Evolutionary conservation across 1,140 invertebrate genomes (phyloP).

Genomic region (Trichonephila clavata): DNA sequence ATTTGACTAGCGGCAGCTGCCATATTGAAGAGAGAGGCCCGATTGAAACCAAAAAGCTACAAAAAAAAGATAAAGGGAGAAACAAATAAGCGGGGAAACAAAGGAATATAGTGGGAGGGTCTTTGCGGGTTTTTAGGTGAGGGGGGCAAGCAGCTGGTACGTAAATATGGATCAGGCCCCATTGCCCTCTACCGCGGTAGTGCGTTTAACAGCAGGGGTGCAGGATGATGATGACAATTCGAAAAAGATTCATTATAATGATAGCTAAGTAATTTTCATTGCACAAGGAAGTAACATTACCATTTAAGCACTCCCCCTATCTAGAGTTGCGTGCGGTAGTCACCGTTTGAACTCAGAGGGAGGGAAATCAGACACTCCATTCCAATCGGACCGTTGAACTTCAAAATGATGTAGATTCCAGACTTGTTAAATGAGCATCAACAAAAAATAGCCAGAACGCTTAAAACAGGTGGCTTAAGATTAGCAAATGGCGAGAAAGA

Average conservation of each 20-base stretch:
- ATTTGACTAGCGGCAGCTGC: slow-evolving; percentile 60
- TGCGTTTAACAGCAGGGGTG: slow-evolving; percentile 10
- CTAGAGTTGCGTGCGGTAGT: neutral
- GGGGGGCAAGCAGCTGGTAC: slow-evolving; percentile 44
- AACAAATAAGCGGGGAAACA: slow-evolving; percentile 56
- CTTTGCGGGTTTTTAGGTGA: neutral
- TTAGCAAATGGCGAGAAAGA: neutral
- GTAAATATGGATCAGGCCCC: slow-evolving; percentile 20
- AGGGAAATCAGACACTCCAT: neutral
- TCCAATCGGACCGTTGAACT: slow-evolving; percentile 9
- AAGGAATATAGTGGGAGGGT: slow-evolving; percentile 48
- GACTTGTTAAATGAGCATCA: neutral
- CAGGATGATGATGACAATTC: slow-evolving; percentile 28
- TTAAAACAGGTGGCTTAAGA: neutral
- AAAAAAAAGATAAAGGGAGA: neutral
- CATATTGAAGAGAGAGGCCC: neutral
- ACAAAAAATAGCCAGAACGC: neutral
- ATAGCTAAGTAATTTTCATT: slow-evolving; percentile 60
- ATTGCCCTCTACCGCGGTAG: neutral
- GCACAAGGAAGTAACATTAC: slow-evolving; percentile 43
- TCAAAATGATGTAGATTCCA: neutral
- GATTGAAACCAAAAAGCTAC: neutral
- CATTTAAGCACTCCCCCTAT: slow-evolving; percentile 15
- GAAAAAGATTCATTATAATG: slow-evolving; percentile 55
- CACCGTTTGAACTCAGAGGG: neutral